Evolutionary conservation across 2,888 invertebrate species (phyloP).

Genomic region (Julus scanicus): DNA sequence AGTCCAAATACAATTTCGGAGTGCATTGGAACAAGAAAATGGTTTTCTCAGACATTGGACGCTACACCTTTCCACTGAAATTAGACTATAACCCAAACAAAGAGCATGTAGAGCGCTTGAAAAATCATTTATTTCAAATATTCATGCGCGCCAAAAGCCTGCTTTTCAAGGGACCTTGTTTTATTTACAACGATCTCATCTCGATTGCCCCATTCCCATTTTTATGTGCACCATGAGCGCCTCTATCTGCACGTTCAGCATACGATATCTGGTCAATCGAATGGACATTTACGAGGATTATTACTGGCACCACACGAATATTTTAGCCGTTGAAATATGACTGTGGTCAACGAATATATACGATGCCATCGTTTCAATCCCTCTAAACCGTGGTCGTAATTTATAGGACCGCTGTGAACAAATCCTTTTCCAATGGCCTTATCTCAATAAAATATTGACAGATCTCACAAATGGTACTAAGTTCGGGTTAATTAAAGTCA

Average conservation of each 20-base stretch:
- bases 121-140: not conserved
- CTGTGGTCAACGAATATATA: not conserved
- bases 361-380: not conserved
- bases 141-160: not conserved
- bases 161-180: not conserved
- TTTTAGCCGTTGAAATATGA: not conserved
- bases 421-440: not conserved
- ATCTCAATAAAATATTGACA: not conserved
- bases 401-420: not conserved
- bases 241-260: not conserved
- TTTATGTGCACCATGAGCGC: not conserved
- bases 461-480: not conserved
- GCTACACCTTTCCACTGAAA: not conserved
- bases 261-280: not conserved
- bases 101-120: not conserved
- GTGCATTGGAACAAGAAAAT: not conserved
- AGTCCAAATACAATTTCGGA: not conserved
- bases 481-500: not conserved
- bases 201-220: not conserved
- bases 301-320: not conserved
- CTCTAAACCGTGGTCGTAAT: not conserved
- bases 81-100: not conserved
- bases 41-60: not conserved
- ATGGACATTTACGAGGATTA: constrained; percentile 4
- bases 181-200: constrained; percentile 10